Conservation (phyloP, 2,888 invertebrate genomes). For the Trichopoda pennipes region DNA sequence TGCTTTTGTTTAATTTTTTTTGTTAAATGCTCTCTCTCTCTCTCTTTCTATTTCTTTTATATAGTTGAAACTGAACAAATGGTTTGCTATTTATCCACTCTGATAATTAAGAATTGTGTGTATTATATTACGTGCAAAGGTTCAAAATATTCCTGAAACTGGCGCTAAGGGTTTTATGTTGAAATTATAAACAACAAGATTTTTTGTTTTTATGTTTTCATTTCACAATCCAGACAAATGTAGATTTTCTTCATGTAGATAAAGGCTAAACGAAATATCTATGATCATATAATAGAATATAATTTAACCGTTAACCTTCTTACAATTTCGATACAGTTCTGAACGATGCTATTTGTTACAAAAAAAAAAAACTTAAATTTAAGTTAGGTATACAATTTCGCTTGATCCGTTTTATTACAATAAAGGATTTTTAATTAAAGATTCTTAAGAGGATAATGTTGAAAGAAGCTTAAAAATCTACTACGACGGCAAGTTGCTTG, state of each 20-base stretch:
- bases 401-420: background rate
- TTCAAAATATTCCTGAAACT: constrained; percentile 49
- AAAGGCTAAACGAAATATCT: background rate
- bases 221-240: constrained; percentile 11
- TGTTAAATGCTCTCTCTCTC: too few relatives aligned
- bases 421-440: too few relatives aligned
- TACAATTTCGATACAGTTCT: constrained; percentile 4
- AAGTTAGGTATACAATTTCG: constrained; percentile 18
- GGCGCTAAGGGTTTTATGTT: constrained; percentile 37
- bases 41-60: too few relatives aligned
- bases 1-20: too few relatives aligned
- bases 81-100: constrained; percentile 43
- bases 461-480: too few relatives aligned
- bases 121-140: constrained; percentile 45
- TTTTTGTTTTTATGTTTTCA: background rate
- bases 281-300: background rate
- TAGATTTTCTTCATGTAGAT: background rate
- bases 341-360: background rate
- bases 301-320: background rate
- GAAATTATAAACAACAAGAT: constrained; percentile 29
- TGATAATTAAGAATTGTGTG: constrained; percentile 20
- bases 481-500: too few relatives aligned
- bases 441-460: too few relatives aligned
- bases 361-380: background rate
- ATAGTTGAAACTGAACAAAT: background rate